Evolutionary conservation across 2,888 invertebrate genomes (phyloP).

Genomic region (Eupeodes latifasciatus): DNA sequence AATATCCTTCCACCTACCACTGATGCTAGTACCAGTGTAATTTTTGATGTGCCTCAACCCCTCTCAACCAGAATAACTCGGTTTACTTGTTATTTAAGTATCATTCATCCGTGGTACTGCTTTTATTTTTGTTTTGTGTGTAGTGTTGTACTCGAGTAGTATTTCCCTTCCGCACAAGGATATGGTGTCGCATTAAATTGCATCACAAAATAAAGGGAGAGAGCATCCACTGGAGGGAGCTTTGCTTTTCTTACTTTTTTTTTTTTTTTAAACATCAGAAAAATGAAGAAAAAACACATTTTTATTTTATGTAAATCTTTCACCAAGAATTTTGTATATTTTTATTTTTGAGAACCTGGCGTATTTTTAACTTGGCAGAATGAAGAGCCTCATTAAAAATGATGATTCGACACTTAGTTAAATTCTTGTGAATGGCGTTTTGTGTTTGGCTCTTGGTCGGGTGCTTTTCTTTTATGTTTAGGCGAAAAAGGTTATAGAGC

Average conservation of each 20-base stretch:
- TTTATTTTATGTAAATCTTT: constrained; percentile 41
- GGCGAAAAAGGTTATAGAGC: constrained; percentile 38
- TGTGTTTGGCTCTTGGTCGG: constrained; percentile 41
- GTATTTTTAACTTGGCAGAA: constrained; percentile 48
- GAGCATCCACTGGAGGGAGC: background rate
- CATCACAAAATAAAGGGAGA: constrained; percentile 56
- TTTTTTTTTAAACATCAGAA: constrained; percentile 1
- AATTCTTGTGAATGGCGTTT: constrained; percentile 71
- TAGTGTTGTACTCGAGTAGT: background rate
- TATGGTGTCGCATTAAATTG: constrained; percentile 64
- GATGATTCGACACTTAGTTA: constrained; percentile 76
- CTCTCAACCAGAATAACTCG: constrained; percentile 33
- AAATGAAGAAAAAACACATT: constrained; percentile 15
- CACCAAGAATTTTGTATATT: constrained; percentile 6
- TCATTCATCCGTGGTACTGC: constrained; percentile 55
- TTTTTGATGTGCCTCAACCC: constrained; percentile 9
- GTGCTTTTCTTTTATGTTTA: constrained; percentile 43
- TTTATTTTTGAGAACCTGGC: constrained; percentile 11
- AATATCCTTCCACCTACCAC: background rate
- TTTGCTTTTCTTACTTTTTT: constrained; percentile 23
- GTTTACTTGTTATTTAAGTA: constrained; percentile 62
- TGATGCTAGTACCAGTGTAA: background rate
- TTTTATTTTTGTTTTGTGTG: constrained; percentile 5
- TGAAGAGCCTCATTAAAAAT: constrained; percentile 75
- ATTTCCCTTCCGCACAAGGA: constrained; percentile 36